A percentile compares a stretch with the other conserved stretches of the same genome.
Conservation (phyloP, 2,797 vertebrate genomes). For the Pseudochirops corinnae region DNA sequence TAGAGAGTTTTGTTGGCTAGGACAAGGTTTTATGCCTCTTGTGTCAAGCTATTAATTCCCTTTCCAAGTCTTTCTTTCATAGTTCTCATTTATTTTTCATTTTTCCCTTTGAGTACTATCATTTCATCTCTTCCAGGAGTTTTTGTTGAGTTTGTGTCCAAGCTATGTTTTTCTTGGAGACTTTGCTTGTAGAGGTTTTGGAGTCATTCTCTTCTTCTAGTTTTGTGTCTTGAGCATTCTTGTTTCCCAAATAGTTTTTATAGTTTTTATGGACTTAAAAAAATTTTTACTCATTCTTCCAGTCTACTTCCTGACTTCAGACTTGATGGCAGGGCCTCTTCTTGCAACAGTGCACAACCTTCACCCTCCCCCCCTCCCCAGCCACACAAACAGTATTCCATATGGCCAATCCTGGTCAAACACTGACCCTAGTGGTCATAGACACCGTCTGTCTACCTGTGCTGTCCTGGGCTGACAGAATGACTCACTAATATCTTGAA, state of each 20-base stretch:
- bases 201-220: background rate
- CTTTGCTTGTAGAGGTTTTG: background rate
- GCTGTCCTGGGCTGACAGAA: background rate
- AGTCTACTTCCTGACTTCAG: background rate
- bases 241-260: background rate
- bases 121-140: background rate
- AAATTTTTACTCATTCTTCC: background rate
- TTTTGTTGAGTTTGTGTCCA: background rate
- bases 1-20: background rate
- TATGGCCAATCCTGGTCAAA: background rate
- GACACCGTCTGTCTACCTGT: background rate
- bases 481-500: background rate
- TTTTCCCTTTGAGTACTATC: background rate
- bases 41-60: background rate
- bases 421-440: background rate
- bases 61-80: background rate
- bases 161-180: background rate
- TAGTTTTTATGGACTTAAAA: background rate
- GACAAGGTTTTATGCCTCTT: background rate
- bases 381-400: background rate
- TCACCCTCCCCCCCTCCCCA: rapidly evolving
- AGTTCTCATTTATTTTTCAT: background rate
- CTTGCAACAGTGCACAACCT: background rate
- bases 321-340: background rate
- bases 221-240: background rate